Evolutionary conservation across 2,797 vertebrate species (phyloP).

Genomic region (Gobionotothen gibberifrons): DNA sequence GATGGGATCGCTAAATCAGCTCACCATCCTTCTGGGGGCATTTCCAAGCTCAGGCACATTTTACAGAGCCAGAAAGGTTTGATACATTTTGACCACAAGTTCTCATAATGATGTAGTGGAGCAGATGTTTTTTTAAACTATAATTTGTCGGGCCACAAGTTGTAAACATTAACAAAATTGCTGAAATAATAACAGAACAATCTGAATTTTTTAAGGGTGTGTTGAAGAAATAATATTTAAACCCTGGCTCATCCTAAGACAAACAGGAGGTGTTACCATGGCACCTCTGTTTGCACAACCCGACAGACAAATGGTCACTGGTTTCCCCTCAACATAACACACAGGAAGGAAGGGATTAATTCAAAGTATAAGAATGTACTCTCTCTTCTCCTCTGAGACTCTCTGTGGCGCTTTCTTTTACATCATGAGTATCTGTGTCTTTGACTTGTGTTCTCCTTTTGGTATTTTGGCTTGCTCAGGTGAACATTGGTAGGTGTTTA

Average conservation of each 20-base stretch:
- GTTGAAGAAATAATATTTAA: conserved; percentile 48
- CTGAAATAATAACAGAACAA: conserved; percentile 21
- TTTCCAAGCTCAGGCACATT: conserved; percentile 45
- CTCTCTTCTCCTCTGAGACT: neutral
- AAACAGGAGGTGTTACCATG: conserved; percentile 70
- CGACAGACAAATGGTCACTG: conserved; percentile 48
- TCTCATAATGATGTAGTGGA: neutral
- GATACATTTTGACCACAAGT: neutral
- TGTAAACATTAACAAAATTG: conserved; percentile 15
- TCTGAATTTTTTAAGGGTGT: conserved; percentile 1
- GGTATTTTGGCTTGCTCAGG: neutral
- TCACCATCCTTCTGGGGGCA: conserved; percentile 39
- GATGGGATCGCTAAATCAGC: conserved; percentile 48
- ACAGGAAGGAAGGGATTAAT: conserved; percentile 67
- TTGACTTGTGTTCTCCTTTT: neutral
- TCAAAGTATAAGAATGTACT: conserved; percentile 27
- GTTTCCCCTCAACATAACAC: conserved; percentile 54
- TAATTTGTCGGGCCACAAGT: neutral
- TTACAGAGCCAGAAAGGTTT: conserved; percentile 23
- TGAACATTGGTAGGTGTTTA: neutral
- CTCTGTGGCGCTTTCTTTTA: neutral
- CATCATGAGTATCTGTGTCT: neutral
- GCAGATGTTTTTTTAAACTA: conserved; percentile 7
- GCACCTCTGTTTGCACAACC: conserved; percentile 59
- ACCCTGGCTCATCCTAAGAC: conserved; percentile 13